Base-by-base conservation (phyloP, 2,888 invertebrate genomes). In the Acrobasis repandana region DNA sequence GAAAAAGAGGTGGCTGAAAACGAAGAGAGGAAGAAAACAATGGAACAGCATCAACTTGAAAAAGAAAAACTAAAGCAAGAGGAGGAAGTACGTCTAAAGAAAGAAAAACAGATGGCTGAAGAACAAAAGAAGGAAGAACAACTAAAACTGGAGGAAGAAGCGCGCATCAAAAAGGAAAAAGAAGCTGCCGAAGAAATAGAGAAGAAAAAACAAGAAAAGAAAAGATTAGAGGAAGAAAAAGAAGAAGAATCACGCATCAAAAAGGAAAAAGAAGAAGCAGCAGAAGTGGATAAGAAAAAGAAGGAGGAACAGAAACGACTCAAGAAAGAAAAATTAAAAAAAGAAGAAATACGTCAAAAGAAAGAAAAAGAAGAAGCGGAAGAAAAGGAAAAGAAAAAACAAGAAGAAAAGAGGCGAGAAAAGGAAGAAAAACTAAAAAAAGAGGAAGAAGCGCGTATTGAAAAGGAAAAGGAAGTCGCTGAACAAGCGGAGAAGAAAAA, bases 51-150 rank as follows among this genome's bases (percentile, higher is more conserved):
- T 28, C 52, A 56, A 1, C 48, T 57, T 6, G 16, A 60, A 61
- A 64, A 61, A 65, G 58, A 63, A 64, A 43, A 62, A 72, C 57
- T 58, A 63, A 49, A 63, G 67, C 61, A 51, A 2, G 62, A 62
- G 34, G 28, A 63, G 11, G 63, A 67, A 61, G 48, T 15, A 33
- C 38, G 20, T 38, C 18, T 4, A 3, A 33, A 49, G 15, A 49
- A 61, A 10, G 20, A 57, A 11, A 16, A n/a, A 38, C 15, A 36
- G 10, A 1, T 3, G 16, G 61, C 61, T 3, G 57, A 52, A 10
- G 47, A 48, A 43, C 28, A 58, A 43, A 18, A 56, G 10, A 51
- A 56, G 28, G 20, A 20, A 20, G 20, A 20, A 20, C 2, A 52
- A 72, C 58, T 58, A 63, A 48, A 64, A 67, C 61, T 50, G 2